Evolutionary conservation across 1,140 invertebrate genomes (phyloP).

Genomic region (Hylaeus volcanicus): DNA sequence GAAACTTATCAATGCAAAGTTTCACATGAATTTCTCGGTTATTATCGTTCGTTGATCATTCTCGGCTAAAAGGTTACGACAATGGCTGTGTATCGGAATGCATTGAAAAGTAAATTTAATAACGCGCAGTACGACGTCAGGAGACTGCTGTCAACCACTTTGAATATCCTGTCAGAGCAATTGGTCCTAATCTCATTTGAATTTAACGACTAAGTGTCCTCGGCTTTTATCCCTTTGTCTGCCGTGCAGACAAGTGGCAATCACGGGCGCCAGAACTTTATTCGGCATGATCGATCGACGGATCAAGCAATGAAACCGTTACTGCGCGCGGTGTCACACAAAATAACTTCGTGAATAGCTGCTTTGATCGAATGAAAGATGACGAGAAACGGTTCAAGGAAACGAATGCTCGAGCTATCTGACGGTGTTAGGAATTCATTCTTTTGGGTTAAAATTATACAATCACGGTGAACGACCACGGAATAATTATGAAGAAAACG

Average conservation of each 20-base stretch:
- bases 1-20: too few species aligned
- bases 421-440: not conserved
- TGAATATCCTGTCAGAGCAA: slow-evolving; percentile 60
- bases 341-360: slow-evolving; percentile 37
- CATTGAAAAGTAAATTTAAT: slow-evolving; percentile 8
- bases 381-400: slow-evolving; percentile 11
- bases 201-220: slow-evolving; percentile 59
- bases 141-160: slow-evolving; percentile 29
- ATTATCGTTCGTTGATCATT: too few species aligned
- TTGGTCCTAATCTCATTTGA: slow-evolving; percentile 61
- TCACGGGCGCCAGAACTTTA: slow-evolving; percentile 62
- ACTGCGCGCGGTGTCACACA: slow-evolving; percentile 23
- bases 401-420: not conserved
- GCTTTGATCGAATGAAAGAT: slow-evolving; percentile 31
- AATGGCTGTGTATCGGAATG: not conserved
- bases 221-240: slow-evolving; percentile 64
- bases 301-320: slow-evolving; percentile 51
- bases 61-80: not conserved
- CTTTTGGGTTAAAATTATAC: too few species aligned
- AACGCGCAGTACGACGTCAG: slow-evolving; percentile 11
- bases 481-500: not conserved
- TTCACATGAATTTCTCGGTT: too few species aligned
- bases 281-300: slow-evolving; percentile 58
- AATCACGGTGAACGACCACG: not conserved
- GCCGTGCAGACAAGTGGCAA: slow-evolving; percentile 58